Base-by-base conservation (phyloP, 2,888 invertebrate genomes). In the Pseudolycoriella hygida region DNA sequence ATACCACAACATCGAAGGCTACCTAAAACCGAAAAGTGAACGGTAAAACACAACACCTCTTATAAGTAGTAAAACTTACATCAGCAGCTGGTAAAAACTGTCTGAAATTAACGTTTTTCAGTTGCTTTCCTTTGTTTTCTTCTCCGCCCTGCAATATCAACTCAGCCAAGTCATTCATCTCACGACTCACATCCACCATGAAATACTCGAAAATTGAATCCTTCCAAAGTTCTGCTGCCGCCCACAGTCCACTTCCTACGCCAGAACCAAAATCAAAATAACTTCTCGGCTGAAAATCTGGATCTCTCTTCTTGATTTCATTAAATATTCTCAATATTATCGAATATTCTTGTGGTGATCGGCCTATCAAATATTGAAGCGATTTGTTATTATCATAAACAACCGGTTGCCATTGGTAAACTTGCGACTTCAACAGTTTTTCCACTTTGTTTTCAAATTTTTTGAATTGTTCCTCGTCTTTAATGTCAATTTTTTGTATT, bases 181-280 rank as follows among this genome's bases (percentile, higher is more conserved):
- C 67, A 1, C 68, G 57, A 1, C 90, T 90, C 5, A 75, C 66
- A 56, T 96, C 96, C 0, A 94, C 82, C 58, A 84, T 82, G 53
- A 80, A 81, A 59, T 85, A 86, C 65, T 96, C 93, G 55, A 71
- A 75, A 25, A 93, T 70, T 17, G 73, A 61, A 0, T 73, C 65
- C 8, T 70, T 67, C 90, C 90, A 96, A 14, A 72, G 67, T 3
- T 67, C 60, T 54, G 78, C 77, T 0, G 80, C 76, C 0, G 87
- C 93, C 92, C 92, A 92, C 45, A 79, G 75, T 0, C 77, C 84
- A 1, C 86, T 82, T 1, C 92, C 93, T 3, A 87, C 66, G 1
- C 96, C 96, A 4, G 92, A 87, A 1, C 94, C 96, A 62, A 87
- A 90, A 66, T 96, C 93, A 53, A 93, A 83, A 51, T 89, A 72